A percentile compares a stretch with the other conserved stretches of the same genome.
These are phyloP conservation scores for Nemotelus pantherinus DNA, from an alignment of 2,888 invertebrate genomes.

Conservation along the genomic window DNA sequence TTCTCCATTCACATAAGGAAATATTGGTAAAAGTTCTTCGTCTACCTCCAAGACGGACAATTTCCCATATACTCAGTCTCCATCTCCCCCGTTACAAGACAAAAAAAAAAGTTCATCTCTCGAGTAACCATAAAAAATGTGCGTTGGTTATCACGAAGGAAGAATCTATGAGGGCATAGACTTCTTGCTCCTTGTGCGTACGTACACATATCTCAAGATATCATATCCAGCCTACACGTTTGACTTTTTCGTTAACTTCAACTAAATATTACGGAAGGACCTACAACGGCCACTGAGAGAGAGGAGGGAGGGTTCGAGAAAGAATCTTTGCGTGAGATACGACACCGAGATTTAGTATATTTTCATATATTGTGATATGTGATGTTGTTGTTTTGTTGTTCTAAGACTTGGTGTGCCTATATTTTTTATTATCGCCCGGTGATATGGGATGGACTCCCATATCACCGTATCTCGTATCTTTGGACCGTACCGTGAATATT, in stretches of 20 bases:
- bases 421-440: neutral
- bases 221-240: too few species aligned
- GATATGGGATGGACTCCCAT: neutral
- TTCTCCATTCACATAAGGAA: neutral
- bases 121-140: constrained; percentile 3
- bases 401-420: neutral
- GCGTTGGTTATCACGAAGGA: neutral
- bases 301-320: neutral
- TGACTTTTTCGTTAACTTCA: too few species aligned
- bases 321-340: constrained; percentile 19
- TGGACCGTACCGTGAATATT: neutral
- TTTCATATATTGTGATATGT: neutral
- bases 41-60: neutral
- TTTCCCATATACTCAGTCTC: neutral
- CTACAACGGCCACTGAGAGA: neutral
- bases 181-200: constrained; percentile 1
- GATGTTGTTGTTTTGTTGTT: neutral
- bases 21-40: constrained; percentile 3
- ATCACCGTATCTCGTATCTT: neutral
- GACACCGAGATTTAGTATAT: neutral
- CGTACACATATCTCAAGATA: neutral
- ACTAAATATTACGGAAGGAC: too few species aligned
- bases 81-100: neutral
- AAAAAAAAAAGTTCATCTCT: neutral
- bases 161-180: neutral